A percentile compares a stretch with the other conserved stretches of the same genome.
Evolutionary conservation across 2,113 vertebrate genomes (phyloP).

Genomic region (Rhabdomys dilectus): DNA sequence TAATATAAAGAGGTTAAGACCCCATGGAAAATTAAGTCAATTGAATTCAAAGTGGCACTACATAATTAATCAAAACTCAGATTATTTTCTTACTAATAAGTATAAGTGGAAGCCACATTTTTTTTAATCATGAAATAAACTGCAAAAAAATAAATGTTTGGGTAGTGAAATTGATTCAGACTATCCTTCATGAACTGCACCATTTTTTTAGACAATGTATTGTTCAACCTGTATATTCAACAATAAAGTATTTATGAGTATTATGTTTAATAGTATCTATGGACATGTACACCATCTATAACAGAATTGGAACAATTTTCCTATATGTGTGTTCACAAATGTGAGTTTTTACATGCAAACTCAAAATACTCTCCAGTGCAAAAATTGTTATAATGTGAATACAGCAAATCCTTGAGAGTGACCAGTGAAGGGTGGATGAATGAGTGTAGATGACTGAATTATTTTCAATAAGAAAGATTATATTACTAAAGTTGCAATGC

Average conservation of each 20-base stretch:
- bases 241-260: not conserved
- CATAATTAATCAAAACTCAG: slow-evolving; percentile 16
- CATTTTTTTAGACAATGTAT: not conserved
- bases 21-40: slow-evolving; percentile 56
- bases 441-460: not conserved
- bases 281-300: not conserved
- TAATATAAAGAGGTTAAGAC: slow-evolving; percentile 61
- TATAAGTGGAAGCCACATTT: not conserved
- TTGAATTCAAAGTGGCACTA: slow-evolving; percentile 55
- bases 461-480: not conserved
- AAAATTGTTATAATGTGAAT: not conserved
- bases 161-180: not conserved
- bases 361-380: not conserved
- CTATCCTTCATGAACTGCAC: not conserved
- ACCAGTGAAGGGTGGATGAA: not conserved
- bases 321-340: not conserved
- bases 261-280: not conserved
- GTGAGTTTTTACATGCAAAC: not conserved
- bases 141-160: not conserved
- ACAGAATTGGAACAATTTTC: not conserved
- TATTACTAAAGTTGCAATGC: not conserved
- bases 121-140: not conserved
- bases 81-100: slow-evolving; percentile 41
- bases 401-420: not conserved
- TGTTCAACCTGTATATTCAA: not conserved